Percentiles rank a stretch among this genome's conserved stretches.
Conservation (phyloP, 2,888 invertebrate genomes). For the Dasysyrphus albostriatus region DNA sequence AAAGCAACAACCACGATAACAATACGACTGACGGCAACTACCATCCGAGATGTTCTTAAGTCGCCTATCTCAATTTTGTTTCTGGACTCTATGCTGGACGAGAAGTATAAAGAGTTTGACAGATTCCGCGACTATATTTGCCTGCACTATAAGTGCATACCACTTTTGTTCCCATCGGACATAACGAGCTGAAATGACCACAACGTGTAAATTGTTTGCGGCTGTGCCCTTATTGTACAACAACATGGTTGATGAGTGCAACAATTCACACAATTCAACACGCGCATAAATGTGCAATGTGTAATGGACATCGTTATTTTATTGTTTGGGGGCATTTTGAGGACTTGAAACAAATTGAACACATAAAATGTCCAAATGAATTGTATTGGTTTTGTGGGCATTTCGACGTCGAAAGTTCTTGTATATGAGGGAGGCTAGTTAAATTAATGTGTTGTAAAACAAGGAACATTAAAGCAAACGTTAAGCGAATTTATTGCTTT, state of each 20-base stretch:
- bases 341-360: conserved; percentile 32
- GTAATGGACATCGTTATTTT: conserved; percentile 63
- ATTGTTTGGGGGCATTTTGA: conserved; percentile 70
- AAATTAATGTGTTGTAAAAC: conserved; percentile 52
- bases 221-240: conserved; percentile 60
- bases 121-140: conserved; percentile 49
- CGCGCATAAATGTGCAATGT: conserved; percentile 51
- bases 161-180: conserved; percentile 61
- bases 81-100: neutral
- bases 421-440: neutral
- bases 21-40: conserved; percentile 17
- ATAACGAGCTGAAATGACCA: conserved; percentile 48
- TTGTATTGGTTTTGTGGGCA: conserved; percentile 43
- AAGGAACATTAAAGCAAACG: conserved; percentile 56
- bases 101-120: conserved; percentile 45
- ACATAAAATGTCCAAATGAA: conserved; percentile 43
- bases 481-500: conserved; percentile 63
- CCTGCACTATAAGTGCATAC: conserved; percentile 42
- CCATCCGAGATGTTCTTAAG: neutral
- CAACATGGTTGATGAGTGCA: conserved; percentile 43
- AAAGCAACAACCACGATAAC: conserved; percentile 8
- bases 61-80: neutral
- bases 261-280: conserved; percentile 72
- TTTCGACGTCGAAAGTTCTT: conserved; percentile 30
- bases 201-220: conserved; percentile 72